Percentiles rank a stretch among this genome's conserved stretches.
These are phyloP conservation scores for Solea senegalensis DNA, from an alignment of 2,113 vertebrate species.

Conservation along the genomic window DNA sequence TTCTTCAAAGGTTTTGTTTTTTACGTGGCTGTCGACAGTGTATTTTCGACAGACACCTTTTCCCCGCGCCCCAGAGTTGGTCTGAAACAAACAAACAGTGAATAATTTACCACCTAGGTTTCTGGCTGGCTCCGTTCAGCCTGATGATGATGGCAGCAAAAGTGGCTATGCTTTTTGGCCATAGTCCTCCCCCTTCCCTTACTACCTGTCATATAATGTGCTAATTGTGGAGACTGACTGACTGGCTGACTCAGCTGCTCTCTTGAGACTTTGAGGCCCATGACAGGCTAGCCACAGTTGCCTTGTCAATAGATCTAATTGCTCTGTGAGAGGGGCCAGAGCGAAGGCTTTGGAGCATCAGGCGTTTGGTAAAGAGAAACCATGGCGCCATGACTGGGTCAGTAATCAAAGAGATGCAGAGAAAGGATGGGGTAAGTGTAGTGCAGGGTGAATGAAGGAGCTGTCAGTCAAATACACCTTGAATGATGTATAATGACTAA, in stretches of 20 bases:
- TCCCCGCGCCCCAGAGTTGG: constrained; percentile 29
- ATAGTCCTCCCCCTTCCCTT: constrained; percentile 21
- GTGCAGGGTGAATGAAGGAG: constrained; percentile 58
- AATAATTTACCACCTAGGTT: constrained; percentile 75
- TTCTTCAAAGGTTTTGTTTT: constrained; percentile 38
- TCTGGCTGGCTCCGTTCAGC: constrained; percentile 59
- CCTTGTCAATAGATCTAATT: constrained; percentile 80
- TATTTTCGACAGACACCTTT: constrained; percentile 67
- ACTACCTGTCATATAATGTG: constrained; percentile 72
- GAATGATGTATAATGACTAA: constrained; percentile 72
- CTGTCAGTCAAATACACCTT: constrained; percentile 70
- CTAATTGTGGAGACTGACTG: constrained; percentile 75
- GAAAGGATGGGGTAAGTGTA: constrained; percentile 69
- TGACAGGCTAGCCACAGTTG: constrained; percentile 63
- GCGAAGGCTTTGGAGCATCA: constrained; percentile 60
- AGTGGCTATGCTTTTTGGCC: constrained; percentile 43
- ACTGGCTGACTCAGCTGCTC: constrained; percentile 58
- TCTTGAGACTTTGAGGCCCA: constrained; percentile 56
- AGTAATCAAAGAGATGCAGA: constrained; percentile 74
- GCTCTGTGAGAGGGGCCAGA: constrained; percentile 63
- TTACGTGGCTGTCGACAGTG: constrained; percentile 40
- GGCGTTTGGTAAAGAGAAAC: constrained; percentile 75
- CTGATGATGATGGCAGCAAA: constrained; percentile 27
- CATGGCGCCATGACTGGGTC: constrained; percentile 75
- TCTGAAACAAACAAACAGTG: constrained; percentile 62